Evolutionary conservation across 2,113 vertebrate species (phyloP), one percentile per base, ranked within the genome.

Genomic region (Corythoichthys haematopterus): DNA sequence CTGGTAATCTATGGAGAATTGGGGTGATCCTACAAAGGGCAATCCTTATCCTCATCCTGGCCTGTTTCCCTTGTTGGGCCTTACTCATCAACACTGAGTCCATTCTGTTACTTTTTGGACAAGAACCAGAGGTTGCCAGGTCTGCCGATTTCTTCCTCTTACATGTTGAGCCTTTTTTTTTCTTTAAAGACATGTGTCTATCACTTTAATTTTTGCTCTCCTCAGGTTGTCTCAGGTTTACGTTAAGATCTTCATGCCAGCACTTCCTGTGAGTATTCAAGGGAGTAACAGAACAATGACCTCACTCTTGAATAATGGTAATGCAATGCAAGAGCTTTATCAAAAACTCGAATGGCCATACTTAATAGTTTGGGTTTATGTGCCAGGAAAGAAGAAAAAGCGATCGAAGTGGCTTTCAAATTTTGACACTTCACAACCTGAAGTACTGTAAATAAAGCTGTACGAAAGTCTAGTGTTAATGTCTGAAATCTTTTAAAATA

Each of bases 1-100:
- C 94, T 56, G 77, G 80, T 47, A 98, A 97, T 85, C 75, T 94
- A 75, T 88, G 91, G 80, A 80, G 86, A 13, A 90, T 98, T 43
- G 97, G 95, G 2, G 90, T 93, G 62, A 93, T 99, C 77, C 74
- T 97, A 65, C 97, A 99, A 84, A 81, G 86, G 1, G 91, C 91
- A 0, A 70, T 85, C 38, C 89, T 99, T 50, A 93, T 96, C 69
- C 85, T 96, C 28, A 74, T 95, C 1, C 89, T 99, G 1, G 91
- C 91, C 15, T 98, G 95, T 85, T 94, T 96, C 47, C 95, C 96
- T 5, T 98, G 96, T 87, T 99, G 96, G 94, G 95, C 95, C 0
- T 15, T 99, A 65, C 94, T 98, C 69, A 72, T 98, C 71, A 99
- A 99, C 89, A 96, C 96, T 0, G 88, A 97, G 75, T 68, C 51